Evolutionary conservation across 2,888 invertebrate genomes (phyloP), one percentile per base, ranked within the genome.

Genomic region (Augiades crinisus): DNA sequence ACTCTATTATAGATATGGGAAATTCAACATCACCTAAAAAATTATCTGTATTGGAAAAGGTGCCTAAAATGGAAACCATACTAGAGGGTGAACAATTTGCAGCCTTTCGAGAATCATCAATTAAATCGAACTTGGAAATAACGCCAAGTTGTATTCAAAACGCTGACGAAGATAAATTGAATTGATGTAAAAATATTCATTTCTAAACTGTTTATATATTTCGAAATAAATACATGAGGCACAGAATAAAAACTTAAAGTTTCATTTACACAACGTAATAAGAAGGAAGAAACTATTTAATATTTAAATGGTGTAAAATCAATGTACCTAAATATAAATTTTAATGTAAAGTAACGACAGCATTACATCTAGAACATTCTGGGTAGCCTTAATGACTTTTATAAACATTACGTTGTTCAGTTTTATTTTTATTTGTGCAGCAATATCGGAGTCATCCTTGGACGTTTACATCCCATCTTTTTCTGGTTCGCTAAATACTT

Each of bases 41-140:
- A 60, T 78, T 71, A 57, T 62, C 68, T 3, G 75, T 81, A 12
- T 55, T 81, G 40, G 67, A 73, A 47, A 73, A 69, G 59, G 67
- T 81, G 6, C 68, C 76, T 2, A 81, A 74, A 71, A 72, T 82
- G 75, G 76, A 82, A 62, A 79, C 81, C 4, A 81, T 81, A 43
- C 46, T 65, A 31, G 81, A 82, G 66, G 69, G 68, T 27, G 69
- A 76, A 65, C 68, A 67, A 46, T 69, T 71, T 54, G 56, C 58
- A 22, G 33, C 31, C 7, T 40, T 40, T 10, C 33, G 16, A 3
- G 14, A 31, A 21, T 7, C 22, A 3, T 40, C 40, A 1, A 8
- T 21, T 5, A 17, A 10, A 6, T 27, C 30, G 10, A 21, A 17
- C 7, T 12, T 10, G 19, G 43, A 44, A n/a, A 12, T 8, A 44